Base-by-base conservation (phyloP, 2,888 invertebrate genomes). In the Anoplius nigerrimus region DNA sequence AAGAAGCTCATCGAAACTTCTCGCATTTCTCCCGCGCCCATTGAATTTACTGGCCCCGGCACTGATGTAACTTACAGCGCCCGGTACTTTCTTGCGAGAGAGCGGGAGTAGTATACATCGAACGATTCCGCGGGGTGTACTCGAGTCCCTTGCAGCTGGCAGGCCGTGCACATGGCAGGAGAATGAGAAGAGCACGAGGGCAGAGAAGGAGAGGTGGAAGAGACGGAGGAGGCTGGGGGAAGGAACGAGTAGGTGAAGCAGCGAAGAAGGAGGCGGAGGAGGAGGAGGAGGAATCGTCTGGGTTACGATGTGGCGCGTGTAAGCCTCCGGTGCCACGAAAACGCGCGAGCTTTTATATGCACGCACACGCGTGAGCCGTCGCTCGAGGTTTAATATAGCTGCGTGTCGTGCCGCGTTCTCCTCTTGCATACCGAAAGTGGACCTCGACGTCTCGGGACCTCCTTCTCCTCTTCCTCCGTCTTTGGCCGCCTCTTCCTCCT, bases 401-500 rank as follows among this genome's bases (percentile, higher is more conserved):
- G 66, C 73, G 75, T 73, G 72, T 63, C 71, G 71, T 65, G 34
- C 58, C 68, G 66, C 63, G 73, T 80, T 78, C 72, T 75, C 74
- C 58, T 73, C 78, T 72, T 66, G 78, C 77, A 79, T 69, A 74
- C 78, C 80, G 73, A 80, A 80, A 80, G 78, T 75, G 80, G 76
- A 77, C 71, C 75, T 74, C 66, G 70, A 66, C 56, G 69, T 61
- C 66, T 18, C 18, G 45, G 72, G 52, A 61, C 62, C 61, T 65
- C 64, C 58, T 52, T 57, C 53, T 54, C 66, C 64, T 54, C 64
- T 69, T 61, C 42, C 59, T 46, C 16, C 57, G 45, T 45, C 52
- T 42, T 6, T 13, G 13, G 6, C 42, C 42, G 8, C 42, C 42
- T 42, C 42, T 42, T 42, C 8, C 13, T 13, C 42, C 42, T 42